Evolutionary conservation across 2,113 vertebrate species (phyloP), one percentile per base, ranked within the genome.

Genomic region (Orthochromis indermauri): DNA sequence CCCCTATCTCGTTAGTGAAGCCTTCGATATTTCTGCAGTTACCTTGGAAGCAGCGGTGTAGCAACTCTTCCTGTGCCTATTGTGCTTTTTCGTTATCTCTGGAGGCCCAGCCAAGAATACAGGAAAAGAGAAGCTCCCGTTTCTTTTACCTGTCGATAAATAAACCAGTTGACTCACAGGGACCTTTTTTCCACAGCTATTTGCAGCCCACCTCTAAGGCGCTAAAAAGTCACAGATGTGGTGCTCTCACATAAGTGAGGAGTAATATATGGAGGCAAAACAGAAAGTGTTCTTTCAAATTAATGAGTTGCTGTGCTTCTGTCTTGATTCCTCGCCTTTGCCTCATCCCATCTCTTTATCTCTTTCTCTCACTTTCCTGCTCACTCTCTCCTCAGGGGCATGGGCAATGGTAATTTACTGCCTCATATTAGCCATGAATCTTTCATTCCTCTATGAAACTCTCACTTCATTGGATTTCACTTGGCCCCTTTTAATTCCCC

Each of bases 401-500:
- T 51, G 14, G 92, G 82, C 59, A 81, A 53, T 54, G 78, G 55
- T 92, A 89, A 94, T 93, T 92, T 91, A 94, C 88, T 82, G 90
- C 68, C 82, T 84, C 90, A 90, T 87, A 88, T 88, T 83, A 86
- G 83, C 90, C 61, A 35, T 92, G 82, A 91, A 88, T 93, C 88
- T 84, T 54, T 57, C 49, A 57, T 68, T 68, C 35, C 63, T 68
- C 63, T 40, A 68, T 68, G 35, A 40, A 68, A 68, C 63, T 80
- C 51, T 89, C 88, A 79, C 53, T 87, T 88, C 84, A 90, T 87
- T 91, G 91, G 81, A 90, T 94, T 91, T 91, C 88, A 89, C 73
- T 89, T 47, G 80, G 61, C 78, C 40, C 49, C 42, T 16, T 51
- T 91, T 94, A 95, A 94, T 90, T 96, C 94, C 21, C 94, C 31